phyloP scores from a whole-genome alignment of 1,140 invertebrate species.

The Ips typographus region DNA sequence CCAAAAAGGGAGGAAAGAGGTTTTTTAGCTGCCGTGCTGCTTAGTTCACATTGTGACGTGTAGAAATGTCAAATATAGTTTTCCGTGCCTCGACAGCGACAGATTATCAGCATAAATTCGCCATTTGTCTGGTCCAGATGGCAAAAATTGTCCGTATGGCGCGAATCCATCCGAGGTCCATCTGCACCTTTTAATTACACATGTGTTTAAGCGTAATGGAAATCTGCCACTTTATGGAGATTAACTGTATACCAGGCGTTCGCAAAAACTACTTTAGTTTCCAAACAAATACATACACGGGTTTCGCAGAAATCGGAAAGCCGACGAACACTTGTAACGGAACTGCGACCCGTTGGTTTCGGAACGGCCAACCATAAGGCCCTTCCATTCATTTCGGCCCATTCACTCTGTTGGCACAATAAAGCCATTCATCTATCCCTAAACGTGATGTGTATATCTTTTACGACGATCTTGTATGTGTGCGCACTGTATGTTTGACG shows the following conservation, averaged over 20 bases:
- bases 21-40: too few relatives aligned
- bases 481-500: not conserved
- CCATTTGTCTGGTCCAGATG: slow-evolving; percentile 31
- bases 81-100: too few relatives aligned
- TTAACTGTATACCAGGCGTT: not conserved
- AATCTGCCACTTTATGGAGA: not conserved
- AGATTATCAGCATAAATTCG: not conserved
- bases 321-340: slow-evolving; percentile 13
- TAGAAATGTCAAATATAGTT: too few relatives aligned
- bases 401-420: slow-evolving; percentile 16
- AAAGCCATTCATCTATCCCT: slow-evolving; percentile 18
- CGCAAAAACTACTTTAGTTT: too few relatives aligned
- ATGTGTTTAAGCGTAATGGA: not conserved
- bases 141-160: slow-evolving; percentile 29
- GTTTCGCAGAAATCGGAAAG: slow-evolving; percentile 6
- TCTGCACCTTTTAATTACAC: slow-evolving; percentile 24
- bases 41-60: too few relatives aligned
- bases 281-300: not conserved
- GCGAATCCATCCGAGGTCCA: slow-evolving; percentile 1
- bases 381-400: slow-evolving; percentile 15
- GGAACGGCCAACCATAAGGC: slow-evolving; percentile 7
- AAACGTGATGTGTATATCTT: slow-evolving; percentile 5
- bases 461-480: slow-evolving; percentile 5
- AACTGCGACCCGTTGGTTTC: slow-evolving; percentile 24
- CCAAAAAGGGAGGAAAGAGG: too few relatives aligned